Evolutionary conservation across 2,797 vertebrate genomes (phyloP), one percentile per base, ranked within the genome.

Genomic region (Telmatherina bonti): DNA sequence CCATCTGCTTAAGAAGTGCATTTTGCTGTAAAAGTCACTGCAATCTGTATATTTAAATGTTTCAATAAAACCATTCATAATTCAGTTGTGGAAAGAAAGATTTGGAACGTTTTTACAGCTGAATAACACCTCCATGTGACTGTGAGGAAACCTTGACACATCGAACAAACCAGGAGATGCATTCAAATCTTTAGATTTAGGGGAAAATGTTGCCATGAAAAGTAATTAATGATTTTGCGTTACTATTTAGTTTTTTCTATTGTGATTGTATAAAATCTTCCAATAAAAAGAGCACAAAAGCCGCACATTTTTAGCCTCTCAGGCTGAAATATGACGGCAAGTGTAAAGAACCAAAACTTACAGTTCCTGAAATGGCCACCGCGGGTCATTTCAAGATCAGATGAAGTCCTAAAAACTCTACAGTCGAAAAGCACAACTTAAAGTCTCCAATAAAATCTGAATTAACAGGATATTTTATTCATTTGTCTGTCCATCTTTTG

Each of bases 1-100:
- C 27, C 8, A 49, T 12, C 45, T 72, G 43, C 62, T 67, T 24
- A 33, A 62, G 24, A 51, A 55, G 20, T 52, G 35, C 38, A 3
- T 72, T 70, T 74, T 74, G 52, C 49, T 59, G 24, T n/a, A 18
- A 47, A 66, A 74, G 63, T 36, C 22, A 3, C 38, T 38, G 56
- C 60, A 57, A 62, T 70, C 41, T 58, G 22, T 36, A 13, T 9
- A 11, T 31, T 57, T 54, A 75, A 51, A 58, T 1, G 1, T 2
- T 64, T 62, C 13, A 9, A 38, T 38, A 43, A 61, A 30, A 58
- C 52, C 56, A 49, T 62, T 73, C 41, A 52, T 33, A 65, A 64
- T 62, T 73, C 67, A 62, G 38, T 29, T 26, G 31, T 12, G 9
- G 31, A 18, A 22, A 20, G 47, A 11, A 55, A 3, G 51, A 51